These are phyloP conservation scores for Promerops cafer DNA, from an alignment of 2,113 vertebrate genomes.

Conservation along the genomic window DNA sequence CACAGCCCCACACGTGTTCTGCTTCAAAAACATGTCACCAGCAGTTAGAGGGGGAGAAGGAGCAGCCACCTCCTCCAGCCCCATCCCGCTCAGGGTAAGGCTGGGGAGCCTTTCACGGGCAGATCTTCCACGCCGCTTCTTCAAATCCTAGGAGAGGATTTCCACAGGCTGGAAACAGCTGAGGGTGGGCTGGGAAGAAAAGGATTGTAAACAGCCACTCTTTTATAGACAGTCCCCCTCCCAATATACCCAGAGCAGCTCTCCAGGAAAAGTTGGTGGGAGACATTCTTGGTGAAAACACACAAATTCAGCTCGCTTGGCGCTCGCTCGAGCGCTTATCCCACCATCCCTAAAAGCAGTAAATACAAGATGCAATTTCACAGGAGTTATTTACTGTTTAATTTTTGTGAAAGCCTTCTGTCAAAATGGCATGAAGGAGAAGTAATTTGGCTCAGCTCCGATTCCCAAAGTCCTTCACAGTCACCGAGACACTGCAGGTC, in stretches of 20 bases:
- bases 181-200: not conserved
- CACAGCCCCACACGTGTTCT: not conserved
- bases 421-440: conserved; percentile 27
- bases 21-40: conserved; percentile 36
- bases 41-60: not conserved
- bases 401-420: conserved; percentile 52
- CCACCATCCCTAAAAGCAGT: not conserved
- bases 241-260: accelerated
- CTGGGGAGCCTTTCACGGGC: not conserved
- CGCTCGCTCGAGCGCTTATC: not conserved
- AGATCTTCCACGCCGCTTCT: not conserved
- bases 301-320: not conserved
- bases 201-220: not conserved
- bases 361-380: conserved; percentile 23
- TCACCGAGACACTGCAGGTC: conserved; percentile 43
- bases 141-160: not conserved
- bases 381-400: conserved; percentile 34
- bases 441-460: not conserved
- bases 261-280: not conserved
- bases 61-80: not conserved
- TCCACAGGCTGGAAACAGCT: not conserved
- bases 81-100: not conserved
- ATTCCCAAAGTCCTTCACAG: conserved; percentile 15
- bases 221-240: not conserved
- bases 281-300: not conserved